Percentiles rank a stretch among this genome's conserved stretches.
Evolutionary conservation across 2,797 vertebrate genomes (phyloP).

Genomic region (Malacoraja senta): DNA sequence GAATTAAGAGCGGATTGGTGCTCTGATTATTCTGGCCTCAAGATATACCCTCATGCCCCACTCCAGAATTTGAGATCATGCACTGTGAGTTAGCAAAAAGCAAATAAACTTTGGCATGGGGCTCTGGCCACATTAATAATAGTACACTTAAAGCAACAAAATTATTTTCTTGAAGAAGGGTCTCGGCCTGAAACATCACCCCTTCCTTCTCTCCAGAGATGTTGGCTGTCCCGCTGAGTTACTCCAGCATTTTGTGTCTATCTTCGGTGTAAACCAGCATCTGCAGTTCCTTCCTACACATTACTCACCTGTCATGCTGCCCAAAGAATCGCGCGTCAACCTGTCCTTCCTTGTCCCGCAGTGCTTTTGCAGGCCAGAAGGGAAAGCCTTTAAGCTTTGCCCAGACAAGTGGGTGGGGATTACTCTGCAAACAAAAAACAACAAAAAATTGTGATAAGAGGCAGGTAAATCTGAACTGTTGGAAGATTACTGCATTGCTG

Average conservation of each 20-base stretch:
- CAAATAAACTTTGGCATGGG: background rate
- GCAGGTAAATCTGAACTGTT: background rate
- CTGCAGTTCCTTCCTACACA: too few species aligned
- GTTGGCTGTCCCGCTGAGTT: too few species aligned
- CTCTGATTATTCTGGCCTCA: background rate
- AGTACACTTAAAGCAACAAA: background rate
- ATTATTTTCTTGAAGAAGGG: too few species aligned
- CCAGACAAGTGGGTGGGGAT: constrained; percentile 93
- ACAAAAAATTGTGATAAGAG: background rate
- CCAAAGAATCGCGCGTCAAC: constrained; percentile 97
- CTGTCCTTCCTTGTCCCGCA: constrained; percentile 92
- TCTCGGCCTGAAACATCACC: too few species aligned
- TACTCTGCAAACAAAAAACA: constrained; percentile 69
- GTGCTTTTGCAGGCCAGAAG: constrained; percentile 97
- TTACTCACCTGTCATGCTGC: constrained; percentile 86
- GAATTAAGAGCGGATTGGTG: background rate
- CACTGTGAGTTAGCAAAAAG: background rate
- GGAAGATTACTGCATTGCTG: background rate
- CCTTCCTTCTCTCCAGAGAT: too few species aligned
- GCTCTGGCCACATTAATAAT: background rate
- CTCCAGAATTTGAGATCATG: background rate
- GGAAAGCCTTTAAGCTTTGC: constrained; percentile 97
- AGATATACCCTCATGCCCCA: background rate
- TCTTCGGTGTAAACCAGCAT: too few species aligned
- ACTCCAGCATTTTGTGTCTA: too few species aligned